Evolutionary conservation across 64 coral and sea anemone species (phyloP), one percentile per base, ranked within the genome.

Genomic region (Stylophora pistillata): DNA sequence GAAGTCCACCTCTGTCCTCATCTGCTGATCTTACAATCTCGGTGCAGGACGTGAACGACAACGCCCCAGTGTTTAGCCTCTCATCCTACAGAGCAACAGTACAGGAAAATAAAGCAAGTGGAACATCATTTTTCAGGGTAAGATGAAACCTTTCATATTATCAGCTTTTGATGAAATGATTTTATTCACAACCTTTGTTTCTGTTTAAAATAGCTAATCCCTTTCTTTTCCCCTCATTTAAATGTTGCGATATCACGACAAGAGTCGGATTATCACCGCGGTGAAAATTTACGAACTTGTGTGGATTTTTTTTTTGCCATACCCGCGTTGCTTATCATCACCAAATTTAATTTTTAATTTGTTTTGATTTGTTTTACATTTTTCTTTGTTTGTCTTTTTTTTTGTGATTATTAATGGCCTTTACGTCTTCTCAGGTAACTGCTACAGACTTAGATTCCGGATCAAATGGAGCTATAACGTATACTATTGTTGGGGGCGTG

Each of bases 41-140:
- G 21, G 82, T 99, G 9, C 9, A 25, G 27, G 97, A 99, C 61
- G 58, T 81, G 41, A 94, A 94, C 25, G 93, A 94, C 71, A 94
- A 94, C 52, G 29, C 79, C 0, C 93, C 93, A 30, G 74, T 90
- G n/a, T 94, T 94, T 27, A 73, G 71, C 62, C 74, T 89, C 16
- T 73, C 88, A 28, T 25, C 73, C 1, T 79, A 90, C 30, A 53
- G 82, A 86, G 33, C 74, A 5, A 72, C 73, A n/a, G 88, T 94
- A 9, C 56, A 60, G 66, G 93, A 94, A 30, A 94, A 94, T 63
- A 74, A 54, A 11, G 17, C 23, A 13, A n/a, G 28, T 17, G 93
- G 88, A 20, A 94, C 47, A 23, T 70, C 32, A 11, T 74, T 94
- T 15, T 57, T 94, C 13, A 86, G 78, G 66, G 82, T 87, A 76